These are phyloP conservation scores for Buceros bicornis DNA, from an alignment of 2,797 vertebrate species.

Conservation along the genomic window DNA sequence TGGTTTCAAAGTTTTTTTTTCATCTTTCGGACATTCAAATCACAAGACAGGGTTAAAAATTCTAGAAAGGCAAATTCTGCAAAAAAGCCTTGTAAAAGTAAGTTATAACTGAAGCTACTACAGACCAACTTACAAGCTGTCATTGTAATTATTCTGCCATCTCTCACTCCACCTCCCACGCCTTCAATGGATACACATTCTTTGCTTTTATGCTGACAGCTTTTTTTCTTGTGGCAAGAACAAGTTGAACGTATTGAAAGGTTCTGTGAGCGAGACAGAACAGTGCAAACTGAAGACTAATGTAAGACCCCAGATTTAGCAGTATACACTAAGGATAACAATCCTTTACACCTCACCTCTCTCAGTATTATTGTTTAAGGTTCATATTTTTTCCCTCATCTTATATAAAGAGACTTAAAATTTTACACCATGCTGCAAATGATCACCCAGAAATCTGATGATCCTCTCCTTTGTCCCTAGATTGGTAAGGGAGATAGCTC, in stretches of 20 bases:
- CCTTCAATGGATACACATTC: neutral
- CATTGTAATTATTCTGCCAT: neutral
- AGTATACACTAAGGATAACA: neutral
- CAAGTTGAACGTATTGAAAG: neutral
- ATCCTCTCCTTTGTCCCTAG: neutral
- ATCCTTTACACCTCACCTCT: neutral
- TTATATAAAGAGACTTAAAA: neutral
- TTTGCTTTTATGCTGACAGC: neutral
- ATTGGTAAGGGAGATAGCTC: neutral
- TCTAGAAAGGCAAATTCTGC: neutral
- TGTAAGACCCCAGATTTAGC: neutral
- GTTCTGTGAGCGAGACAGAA: neutral
- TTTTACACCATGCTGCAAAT: neutral
- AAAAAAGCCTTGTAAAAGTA: neutral
- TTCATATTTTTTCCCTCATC: neutral
- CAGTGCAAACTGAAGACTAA: neutral
- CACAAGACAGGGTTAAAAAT: neutral
- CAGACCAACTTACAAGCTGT: neutral
- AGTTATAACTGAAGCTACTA: neutral
- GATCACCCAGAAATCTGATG: neutral
- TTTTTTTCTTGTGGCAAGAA: neutral
- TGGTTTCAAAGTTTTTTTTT: neutral
- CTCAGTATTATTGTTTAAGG: neutral
- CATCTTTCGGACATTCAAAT: neutral
- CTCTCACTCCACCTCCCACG: neutral